Evolutionary conservation across 2,113 vertebrate species (phyloP).

Genomic region (Gnathonemus echidnorhynchus): DNA sequence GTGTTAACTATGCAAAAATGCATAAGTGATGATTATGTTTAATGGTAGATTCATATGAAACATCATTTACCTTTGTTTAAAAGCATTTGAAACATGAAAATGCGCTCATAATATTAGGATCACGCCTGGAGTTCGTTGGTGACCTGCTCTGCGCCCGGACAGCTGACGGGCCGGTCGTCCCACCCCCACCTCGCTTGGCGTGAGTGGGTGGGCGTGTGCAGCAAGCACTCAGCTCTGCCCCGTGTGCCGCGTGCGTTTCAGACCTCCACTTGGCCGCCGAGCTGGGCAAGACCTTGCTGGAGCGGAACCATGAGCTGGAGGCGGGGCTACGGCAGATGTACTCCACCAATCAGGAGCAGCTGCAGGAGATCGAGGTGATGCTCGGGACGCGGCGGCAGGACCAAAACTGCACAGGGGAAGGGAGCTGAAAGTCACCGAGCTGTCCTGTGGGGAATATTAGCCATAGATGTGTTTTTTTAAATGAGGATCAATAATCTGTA

Average conservation of each 20-base stretch:
- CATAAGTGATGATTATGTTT: not conserved
- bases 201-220: not conserved
- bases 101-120: not conserved
- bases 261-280: constrained; percentile 95
- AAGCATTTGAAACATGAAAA: not conserved
- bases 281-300: constrained; percentile 85
- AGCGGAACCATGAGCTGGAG: constrained; percentile 90
- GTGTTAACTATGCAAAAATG: not conserved
- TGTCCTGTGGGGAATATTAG: not conserved
- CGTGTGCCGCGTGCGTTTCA: constrained; percentile 37
- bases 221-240: not conserved
- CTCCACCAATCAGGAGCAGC: constrained; percentile 83
- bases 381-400: not conserved
- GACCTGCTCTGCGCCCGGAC: not conserved
- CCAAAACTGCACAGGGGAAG: constrained; percentile 27
- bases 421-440: not conserved
- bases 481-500: not conserved
- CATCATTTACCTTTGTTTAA: not conserved
- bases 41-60: not conserved
- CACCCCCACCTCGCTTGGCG: not conserved
- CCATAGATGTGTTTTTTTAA: not conserved
- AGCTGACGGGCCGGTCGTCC: not conserved
- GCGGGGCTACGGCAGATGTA: constrained; percentile 89
- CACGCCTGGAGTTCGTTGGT: not conserved
- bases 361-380: constrained; percentile 93